phyloP scores from a whole-genome alignment of 64 coral and sea anemone genomes.

The Trachythela sp. region DNA sequence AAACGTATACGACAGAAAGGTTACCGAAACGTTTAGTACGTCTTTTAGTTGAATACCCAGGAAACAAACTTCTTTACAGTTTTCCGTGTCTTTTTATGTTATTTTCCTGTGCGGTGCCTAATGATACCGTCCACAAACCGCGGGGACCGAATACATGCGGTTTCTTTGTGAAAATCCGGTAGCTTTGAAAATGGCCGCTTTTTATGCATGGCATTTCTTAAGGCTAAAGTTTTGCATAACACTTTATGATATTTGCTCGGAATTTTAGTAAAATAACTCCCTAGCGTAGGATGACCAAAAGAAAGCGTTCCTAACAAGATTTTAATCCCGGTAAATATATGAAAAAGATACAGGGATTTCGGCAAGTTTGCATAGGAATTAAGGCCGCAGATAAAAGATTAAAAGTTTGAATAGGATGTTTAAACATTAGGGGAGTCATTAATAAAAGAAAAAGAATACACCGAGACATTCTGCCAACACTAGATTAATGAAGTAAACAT shows the following conservation, averaged over 20 bases:
- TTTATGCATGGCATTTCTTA: background rate
- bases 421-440: background rate
- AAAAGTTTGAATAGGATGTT: background rate
- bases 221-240: background rate
- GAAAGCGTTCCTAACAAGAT: background rate
- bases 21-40: background rate
- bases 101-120: background rate
- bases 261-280: background rate
- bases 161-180: background rate
- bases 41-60: background rate
- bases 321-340: background rate
- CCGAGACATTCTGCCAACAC: slow-evolving; percentile 4
- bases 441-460: background rate
- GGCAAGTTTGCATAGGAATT: slow-evolving; percentile 1
- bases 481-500: slow-evolving; percentile 15
- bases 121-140: background rate
- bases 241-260: background rate
- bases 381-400: slow-evolving; percentile 3
- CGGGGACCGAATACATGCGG: background rate
- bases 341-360: background rate
- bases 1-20: background rate
- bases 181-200: background rate
- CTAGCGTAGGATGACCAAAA: background rate
- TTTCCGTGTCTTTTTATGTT: background rate
- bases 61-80: background rate